Evolutionary conservation across 2,888 invertebrate genomes (phyloP).

Genomic region (Tipula lateralis): DNA sequence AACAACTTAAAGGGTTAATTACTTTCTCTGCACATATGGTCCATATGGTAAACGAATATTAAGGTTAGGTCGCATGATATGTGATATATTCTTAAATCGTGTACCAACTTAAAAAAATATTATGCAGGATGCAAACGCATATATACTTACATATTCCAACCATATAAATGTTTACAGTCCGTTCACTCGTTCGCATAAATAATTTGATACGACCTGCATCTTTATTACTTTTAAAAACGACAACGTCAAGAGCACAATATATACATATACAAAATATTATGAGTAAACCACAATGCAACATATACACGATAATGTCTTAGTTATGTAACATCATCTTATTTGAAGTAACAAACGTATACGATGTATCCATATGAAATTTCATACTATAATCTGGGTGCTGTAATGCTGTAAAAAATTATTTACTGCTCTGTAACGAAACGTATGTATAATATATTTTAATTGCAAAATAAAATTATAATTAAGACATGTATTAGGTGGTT

Average conservation of each 20-base stretch:
- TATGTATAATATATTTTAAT: not conserved
- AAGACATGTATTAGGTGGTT: not conserved
- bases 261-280: no score
- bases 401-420: not conserved
- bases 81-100: not conserved
- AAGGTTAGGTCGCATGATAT: not conserved
- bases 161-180: not conserved
- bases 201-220: conserved; percentile 29
- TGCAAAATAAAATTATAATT: conserved; percentile 1
- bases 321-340: conserved; percentile 24
- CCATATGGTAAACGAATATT: not conserved
- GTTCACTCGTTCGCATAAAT: conserved; percentile 11
- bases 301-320: not conserved
- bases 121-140: not conserved
- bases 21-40: not conserved
- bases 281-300: not conserved
- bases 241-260: not conserved
- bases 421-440: not conserved
- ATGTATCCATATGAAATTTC: not conserved
- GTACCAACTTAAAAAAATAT: not conserved
- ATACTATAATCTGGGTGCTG: not conserved
- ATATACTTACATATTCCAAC: not conserved
- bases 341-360: not conserved
- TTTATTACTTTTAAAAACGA: not conserved
- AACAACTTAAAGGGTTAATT: not conserved